Base-by-base conservation (phyloP, 2,888 invertebrate species). In the Pristionchus japonicus region DNA sequence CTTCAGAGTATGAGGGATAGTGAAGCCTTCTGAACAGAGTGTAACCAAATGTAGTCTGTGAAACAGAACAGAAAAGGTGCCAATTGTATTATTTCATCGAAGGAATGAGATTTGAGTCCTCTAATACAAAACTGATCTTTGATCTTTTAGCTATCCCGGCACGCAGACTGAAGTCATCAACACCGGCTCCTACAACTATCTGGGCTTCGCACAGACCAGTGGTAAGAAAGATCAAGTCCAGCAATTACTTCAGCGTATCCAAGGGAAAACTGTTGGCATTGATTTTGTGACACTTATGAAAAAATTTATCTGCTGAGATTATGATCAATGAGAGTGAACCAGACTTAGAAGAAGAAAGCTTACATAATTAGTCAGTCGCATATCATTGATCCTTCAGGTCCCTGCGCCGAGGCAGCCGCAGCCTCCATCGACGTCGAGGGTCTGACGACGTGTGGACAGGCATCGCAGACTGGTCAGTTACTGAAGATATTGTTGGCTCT, bases 101-200 rank as follows among this genome's bases (percentile, higher is more conserved):
- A 17, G 3, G 17, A 17, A 2, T 52, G 23, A 20, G 49, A 49
- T 20, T 57, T 1, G 31, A 64, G 15, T 34, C 20, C 27, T 11
- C 6, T n/a, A 49, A 27, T 17, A 3, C 31, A 3, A 13, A 23
- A 67, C 9, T 70, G 70, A 70, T 70, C 37, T 70, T 70, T 31
- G 70, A 43, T 80, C 17, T 98, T 95, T 98, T 98, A 34, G 96
- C 97, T 87, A 80, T 67, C 52, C 57, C 47, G 92, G 92, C 34
- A 86, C 90, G 7, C 88, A 91, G 85, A 92, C 93, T 13, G 90
- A 93, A 61, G 92, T 93, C 13, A 93, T 93, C 93, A 99, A 99
- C 96, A 96, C 99, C 94, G 98, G 98, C 90, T 99, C 98, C 3
- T 99, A 99, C 95, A 99, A 99, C 95, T 99, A 99, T 95, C 96